Percentiles rank a stretch among this genome's conserved stretches.
Conservation (phyloP, 2,888 invertebrate genomes). For the Rhodophaea formosa region DNA sequence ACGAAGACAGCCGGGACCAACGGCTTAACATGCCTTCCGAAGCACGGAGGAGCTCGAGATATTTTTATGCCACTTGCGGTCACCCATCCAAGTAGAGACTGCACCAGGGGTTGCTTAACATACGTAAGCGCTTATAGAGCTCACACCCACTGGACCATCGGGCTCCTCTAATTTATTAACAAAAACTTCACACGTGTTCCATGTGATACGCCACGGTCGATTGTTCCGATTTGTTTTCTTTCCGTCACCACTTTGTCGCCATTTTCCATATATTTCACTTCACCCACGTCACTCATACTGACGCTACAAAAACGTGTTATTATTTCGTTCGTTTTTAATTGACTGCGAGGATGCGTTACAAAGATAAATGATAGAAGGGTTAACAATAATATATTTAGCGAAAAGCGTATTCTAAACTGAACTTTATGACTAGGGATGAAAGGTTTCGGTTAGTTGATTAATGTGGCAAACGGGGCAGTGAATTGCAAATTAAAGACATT, state of each 20-base stretch:
- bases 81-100: no score
- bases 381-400: conserved; percentile 35
- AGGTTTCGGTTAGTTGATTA: conserved; percentile 32
- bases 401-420: conserved; percentile 25
- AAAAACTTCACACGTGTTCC: background rate
- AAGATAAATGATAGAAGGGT: conserved; percentile 41
- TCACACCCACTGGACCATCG: no score
- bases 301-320: conserved; percentile 4
- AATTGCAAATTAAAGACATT: background rate
- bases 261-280: background rate
- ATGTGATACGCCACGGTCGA: background rate
- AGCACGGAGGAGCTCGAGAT: no score
- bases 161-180: no score
- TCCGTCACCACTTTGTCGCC: background rate
- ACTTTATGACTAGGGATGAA: conserved; percentile 30
- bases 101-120: no score
- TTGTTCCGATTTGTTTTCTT: background rate
- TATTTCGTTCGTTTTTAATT: conserved; percentile 35
- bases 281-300: background rate
- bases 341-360: conserved; percentile 38
- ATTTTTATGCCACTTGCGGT: no score
- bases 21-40: no score
- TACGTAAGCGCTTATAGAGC: no score
- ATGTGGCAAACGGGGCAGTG: conserved; percentile 31
- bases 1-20: no score